Evolutionary conservation across 2,797 vertebrate genomes (phyloP).

Genomic region (Mormyrus hasselquistii): DNA sequence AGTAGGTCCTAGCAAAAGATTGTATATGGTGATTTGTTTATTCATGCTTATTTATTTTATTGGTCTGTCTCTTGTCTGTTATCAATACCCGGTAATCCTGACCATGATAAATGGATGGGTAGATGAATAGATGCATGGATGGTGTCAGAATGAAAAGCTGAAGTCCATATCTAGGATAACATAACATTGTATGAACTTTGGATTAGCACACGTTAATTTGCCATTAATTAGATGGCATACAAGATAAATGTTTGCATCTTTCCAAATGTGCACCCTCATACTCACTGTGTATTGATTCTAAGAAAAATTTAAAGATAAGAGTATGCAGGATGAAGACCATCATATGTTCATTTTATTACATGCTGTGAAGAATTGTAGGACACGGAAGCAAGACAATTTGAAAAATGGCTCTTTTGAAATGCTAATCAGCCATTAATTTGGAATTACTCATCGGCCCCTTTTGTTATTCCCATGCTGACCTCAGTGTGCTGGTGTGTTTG

Average conservation of each 20-base stretch:
- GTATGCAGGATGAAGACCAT: not conserved
- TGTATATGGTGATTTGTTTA: not conserved
- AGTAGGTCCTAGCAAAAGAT: not conserved
- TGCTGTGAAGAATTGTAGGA: not conserved
- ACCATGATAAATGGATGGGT: not conserved
- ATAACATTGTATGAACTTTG: not conserved
- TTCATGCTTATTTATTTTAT: not conserved
- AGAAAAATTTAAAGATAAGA: not conserved
- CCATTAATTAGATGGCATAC: not conserved
- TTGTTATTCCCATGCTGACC: not conserved
- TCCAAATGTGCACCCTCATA: not conserved
- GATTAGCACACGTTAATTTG: not conserved
- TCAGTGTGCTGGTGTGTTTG: not conserved
- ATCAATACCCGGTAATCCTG: not conserved
- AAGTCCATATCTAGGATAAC: not conserved
- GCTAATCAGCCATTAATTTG: not conserved
- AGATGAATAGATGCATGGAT: not conserved
- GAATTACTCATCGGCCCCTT: not conserved
- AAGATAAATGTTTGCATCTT: not conserved
- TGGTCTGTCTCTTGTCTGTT: not conserved
- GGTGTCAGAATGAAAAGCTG: not conserved
- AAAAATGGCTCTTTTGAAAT: not conserved
- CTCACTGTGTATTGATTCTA: not conserved
- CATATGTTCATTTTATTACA: not conserved
- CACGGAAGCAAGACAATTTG: not conserved